Conservation (phyloP, 2,888 invertebrate genomes). For the Ctena decussata region DNA sequence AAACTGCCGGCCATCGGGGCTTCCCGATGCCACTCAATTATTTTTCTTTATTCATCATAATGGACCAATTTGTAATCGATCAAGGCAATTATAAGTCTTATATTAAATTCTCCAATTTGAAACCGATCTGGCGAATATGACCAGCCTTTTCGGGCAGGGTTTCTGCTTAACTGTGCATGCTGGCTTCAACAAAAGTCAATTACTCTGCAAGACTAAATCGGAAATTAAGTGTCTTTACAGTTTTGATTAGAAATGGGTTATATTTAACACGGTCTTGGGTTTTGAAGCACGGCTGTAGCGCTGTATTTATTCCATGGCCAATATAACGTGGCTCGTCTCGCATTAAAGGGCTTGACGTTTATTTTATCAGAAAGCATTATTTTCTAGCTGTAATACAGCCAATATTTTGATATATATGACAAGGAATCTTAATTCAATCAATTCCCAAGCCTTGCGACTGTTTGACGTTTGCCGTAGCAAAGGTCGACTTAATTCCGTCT, state of each 20-base stretch:
- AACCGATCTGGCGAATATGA: constrained; percentile 36
- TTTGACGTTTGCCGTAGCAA: constrained; percentile 1
- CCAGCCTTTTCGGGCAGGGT: constrained; percentile 42
- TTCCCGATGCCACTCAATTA: constrained; percentile 54
- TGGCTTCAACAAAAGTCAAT: constrained; percentile 65
- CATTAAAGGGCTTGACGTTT: constrained; percentile 31
- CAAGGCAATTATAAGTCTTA: constrained; percentile 36
- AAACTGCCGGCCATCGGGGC: constrained; percentile 54
- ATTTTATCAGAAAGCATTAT: constrained; percentile 19
- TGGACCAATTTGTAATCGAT: constrained; percentile 67
- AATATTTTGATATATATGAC: constrained; percentile 41
- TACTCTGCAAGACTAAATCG: constrained; percentile 53
- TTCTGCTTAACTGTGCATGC: constrained; percentile 45
- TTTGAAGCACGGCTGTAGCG: not conserved
- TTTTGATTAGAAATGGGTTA: constrained; percentile 54
- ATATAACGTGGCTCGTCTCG: constrained; percentile 25
- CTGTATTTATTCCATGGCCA: not conserved
- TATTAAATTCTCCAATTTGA: constrained; percentile 66
- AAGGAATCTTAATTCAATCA: constrained; percentile 61
- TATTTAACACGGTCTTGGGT: constrained; percentile 9
- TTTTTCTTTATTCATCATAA: constrained; percentile 65
- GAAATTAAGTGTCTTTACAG: constrained; percentile 64
- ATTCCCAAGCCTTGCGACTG: constrained; percentile 4
- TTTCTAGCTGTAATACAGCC: constrained; percentile 27
- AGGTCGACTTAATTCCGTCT: not conserved